Evolutionary conservation across 2,888 invertebrate genomes (phyloP).

Genomic region (Choreutis nemorana): DNA sequence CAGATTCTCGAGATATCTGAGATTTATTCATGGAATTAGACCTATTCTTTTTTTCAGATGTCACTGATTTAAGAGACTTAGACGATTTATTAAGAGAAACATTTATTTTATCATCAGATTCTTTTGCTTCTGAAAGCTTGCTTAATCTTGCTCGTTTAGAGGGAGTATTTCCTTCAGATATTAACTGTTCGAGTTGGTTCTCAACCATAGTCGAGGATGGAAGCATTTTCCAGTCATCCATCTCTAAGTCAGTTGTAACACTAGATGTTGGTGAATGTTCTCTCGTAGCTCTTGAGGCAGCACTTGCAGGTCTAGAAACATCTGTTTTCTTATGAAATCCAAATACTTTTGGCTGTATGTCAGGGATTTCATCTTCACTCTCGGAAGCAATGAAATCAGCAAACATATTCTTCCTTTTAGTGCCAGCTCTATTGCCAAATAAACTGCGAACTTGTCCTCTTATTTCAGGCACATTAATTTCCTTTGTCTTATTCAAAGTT

Average conservation of each 20-base stretch:
- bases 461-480: conserved; percentile 17
- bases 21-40: too few relatives aligned
- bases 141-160: conserved; percentile 27
- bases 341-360: conserved; percentile 37
- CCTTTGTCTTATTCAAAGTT: conserved; percentile 31
- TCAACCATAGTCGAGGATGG: conserved; percentile 58
- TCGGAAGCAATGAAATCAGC: conserved; percentile 42
- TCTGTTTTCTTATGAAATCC: conserved; percentile 25
- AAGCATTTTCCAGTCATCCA: conserved; percentile 44
- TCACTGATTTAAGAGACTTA: conserved; percentile 17
- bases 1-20: too few relatives aligned
- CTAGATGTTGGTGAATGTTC: conserved; percentile 31
- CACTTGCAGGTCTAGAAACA: conserved; percentile 14
- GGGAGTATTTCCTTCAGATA: conserved; percentile 21
- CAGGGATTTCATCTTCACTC: conserved; percentile 45
- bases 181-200: conserved; percentile 27
- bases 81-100: conserved; percentile 15
- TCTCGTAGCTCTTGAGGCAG: conserved; percentile 16
- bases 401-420: conserved; percentile 44
- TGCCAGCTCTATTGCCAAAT: conserved; percentile 28
- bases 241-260: conserved; percentile 38
- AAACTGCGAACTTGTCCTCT: conserved; percentile 28
- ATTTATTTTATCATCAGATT: conserved; percentile 16
- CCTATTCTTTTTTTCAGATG: too few relatives aligned
- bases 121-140: conserved; percentile 24